Conservation (phyloP, 1,140 invertebrate genomes). For the Sinella curviseta region DNA sequence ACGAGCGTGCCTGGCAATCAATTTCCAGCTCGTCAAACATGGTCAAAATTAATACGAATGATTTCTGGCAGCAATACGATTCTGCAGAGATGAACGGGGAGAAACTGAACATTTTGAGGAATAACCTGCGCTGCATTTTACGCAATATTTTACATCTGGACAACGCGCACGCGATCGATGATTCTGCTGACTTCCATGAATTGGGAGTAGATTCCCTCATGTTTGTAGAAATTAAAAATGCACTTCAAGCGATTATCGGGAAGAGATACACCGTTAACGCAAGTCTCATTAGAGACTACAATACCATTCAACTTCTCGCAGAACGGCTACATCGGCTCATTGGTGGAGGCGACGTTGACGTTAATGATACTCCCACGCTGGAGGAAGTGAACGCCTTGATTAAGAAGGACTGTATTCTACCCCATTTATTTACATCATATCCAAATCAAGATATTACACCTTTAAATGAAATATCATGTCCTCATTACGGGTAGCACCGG, state of each 20-base stretch:
- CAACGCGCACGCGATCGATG: background rate
- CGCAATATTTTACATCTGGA: background rate
- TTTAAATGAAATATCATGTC: background rate
- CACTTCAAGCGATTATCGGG: background rate
- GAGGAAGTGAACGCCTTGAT: background rate
- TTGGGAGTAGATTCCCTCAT: background rate
- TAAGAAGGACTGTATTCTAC: background rate
- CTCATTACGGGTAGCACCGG: background rate
- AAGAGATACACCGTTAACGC: background rate
- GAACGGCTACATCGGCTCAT: background rate
- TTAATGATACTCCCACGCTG: background rate
- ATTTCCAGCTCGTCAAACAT: background rate
- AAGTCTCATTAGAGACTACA: background rate
- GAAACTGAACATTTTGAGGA: background rate
- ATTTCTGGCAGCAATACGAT: background rate
- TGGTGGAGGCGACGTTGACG: background rate
- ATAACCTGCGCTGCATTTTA: background rate
- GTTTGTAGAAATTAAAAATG: conserved; percentile 18
- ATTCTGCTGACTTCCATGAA: background rate
- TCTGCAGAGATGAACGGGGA: background rate
- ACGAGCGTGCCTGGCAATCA: background rate
- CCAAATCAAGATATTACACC: background rate
- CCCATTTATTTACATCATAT: background rate
- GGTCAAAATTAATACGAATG: background rate
- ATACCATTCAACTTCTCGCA: background rate